Evolutionary conservation across 1,140 invertebrate genomes (phyloP).

Genomic region (Macrostomum lignano): DNA sequence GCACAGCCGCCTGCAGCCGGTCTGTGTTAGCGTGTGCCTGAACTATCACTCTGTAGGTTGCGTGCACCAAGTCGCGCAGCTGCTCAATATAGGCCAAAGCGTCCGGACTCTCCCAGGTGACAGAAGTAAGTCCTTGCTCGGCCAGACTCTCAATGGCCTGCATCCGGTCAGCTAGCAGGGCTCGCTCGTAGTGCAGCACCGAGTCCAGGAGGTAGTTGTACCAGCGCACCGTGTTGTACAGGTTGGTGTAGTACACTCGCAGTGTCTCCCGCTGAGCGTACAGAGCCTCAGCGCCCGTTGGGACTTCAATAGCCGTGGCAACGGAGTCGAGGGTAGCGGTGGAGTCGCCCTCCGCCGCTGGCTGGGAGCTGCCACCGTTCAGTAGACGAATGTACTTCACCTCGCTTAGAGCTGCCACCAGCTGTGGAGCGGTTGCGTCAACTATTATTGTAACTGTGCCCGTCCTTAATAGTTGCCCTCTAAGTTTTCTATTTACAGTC

Average conservation of each 20-base stretch:
- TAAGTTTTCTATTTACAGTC: no score
- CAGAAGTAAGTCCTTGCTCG: slow-evolving; percentile 39
- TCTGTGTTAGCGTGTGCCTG: slow-evolving; percentile 53
- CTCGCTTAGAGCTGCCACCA: slow-evolving; percentile 27
- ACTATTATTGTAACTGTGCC: no score
- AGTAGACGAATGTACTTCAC: slow-evolving; percentile 28
- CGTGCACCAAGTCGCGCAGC: slow-evolving; percentile 42
- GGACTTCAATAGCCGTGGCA: slow-evolving; percentile 21
- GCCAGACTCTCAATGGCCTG: slow-evolving; percentile 48
- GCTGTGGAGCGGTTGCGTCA: no score
- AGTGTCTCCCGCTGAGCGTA: slow-evolving; percentile 24
- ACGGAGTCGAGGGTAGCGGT: no score
- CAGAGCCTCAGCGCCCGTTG: slow-evolving; percentile 17
- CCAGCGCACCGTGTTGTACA: slow-evolving; percentile 26
- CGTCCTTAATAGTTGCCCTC: no score
- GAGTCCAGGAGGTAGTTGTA: slow-evolving; percentile 46
- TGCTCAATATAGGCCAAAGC: slow-evolving; percentile 50
- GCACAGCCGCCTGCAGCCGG: slow-evolving; percentile 43
- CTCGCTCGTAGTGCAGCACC: slow-evolving; percentile 48
- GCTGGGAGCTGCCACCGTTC: no score
- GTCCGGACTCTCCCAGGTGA: slow-evolving; percentile 52
- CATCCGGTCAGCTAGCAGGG: slow-evolving; percentile 47
- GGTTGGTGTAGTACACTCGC: slow-evolving; percentile 22
- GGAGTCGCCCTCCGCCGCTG: no score
- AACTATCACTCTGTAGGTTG: slow-evolving; percentile 46